These are phyloP conservation scores for Lates calcarifer DNA, from an alignment of 2,113 vertebrate species.

Conservation along the genomic window DNA sequence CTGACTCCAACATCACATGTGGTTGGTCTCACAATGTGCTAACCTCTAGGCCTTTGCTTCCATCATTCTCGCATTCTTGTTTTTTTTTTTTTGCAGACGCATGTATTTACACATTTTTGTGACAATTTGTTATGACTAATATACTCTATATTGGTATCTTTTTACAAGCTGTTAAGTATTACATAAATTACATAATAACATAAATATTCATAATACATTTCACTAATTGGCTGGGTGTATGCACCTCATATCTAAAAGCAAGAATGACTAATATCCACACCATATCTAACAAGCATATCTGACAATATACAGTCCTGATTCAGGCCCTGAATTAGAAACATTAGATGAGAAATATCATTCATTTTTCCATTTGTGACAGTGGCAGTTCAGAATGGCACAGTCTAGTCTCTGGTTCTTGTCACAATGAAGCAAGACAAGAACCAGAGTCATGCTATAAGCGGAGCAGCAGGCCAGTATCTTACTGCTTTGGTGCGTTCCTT, in stretches of 20 bases:
- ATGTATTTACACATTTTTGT: not conserved
- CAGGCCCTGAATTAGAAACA: not conserved
- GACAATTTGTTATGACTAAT: too few species aligned
- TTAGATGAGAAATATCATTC: not conserved
- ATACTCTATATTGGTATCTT: too few species aligned
- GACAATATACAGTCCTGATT: not conserved
- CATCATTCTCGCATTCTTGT: too few species aligned
- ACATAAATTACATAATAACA: conserved; percentile 5
- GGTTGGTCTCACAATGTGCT: too few species aligned
- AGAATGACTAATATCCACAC: not conserved
- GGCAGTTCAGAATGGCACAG: not conserved
- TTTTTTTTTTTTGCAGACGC: too few species aligned
- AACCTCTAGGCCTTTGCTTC: too few species aligned
- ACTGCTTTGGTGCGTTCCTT: not conserved
- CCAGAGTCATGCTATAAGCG: not conserved
- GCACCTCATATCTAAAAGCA: not conserved
- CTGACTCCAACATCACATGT: too few species aligned
- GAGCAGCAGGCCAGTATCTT: not conserved
- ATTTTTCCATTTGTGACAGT: not conserved
- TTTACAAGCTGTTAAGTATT: not conserved
- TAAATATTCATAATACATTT: not conserved
- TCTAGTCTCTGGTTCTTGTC: not conserved
- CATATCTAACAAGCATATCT: not conserved
- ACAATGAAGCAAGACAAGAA: not conserved
- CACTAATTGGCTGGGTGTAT: not conserved